phyloP scores from a whole-genome alignment of 1,140 invertebrate genomes.

The Saccostrea echinata region DNA sequence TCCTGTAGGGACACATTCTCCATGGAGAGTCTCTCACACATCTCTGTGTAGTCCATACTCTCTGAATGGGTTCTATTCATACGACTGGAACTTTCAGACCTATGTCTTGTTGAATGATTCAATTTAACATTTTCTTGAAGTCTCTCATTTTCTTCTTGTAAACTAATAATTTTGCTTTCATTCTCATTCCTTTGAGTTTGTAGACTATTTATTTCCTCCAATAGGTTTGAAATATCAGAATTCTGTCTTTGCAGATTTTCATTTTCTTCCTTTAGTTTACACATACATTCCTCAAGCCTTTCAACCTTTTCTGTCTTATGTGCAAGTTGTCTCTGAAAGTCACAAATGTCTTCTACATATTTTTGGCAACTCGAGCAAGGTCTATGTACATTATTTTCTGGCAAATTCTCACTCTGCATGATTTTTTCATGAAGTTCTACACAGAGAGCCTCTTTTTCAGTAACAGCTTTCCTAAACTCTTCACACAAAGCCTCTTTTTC shows the following conservation, averaged over 20 bases:
- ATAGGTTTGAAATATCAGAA: background rate
- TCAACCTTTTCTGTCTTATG: background rate
- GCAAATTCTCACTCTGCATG: background rate
- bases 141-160: conserved; percentile 21
- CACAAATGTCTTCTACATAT: background rate
- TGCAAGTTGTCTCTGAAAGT: background rate
- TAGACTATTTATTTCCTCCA: background rate
- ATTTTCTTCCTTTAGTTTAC: conserved; percentile 16
- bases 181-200: conserved; percentile 12
- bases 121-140: background rate
- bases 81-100: conserved; percentile 4
- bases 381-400: background rate
- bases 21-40: conserved; percentile 1
- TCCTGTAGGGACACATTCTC: conserved; percentile 10
- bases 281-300: background rate
- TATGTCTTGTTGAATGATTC: background rate
- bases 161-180: conserved; percentile 17
- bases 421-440: conserved; percentile 22
- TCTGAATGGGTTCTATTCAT: background rate
- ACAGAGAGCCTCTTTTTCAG: conserved; percentile 1
- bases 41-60: conserved; percentile 21
- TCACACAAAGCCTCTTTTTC: background rate
- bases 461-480: background rate
- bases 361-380: background rate
- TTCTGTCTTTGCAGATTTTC: background rate